Conservation (phyloP, 2,113 vertebrate species). For the Arvicanthis niloticus region DNA sequence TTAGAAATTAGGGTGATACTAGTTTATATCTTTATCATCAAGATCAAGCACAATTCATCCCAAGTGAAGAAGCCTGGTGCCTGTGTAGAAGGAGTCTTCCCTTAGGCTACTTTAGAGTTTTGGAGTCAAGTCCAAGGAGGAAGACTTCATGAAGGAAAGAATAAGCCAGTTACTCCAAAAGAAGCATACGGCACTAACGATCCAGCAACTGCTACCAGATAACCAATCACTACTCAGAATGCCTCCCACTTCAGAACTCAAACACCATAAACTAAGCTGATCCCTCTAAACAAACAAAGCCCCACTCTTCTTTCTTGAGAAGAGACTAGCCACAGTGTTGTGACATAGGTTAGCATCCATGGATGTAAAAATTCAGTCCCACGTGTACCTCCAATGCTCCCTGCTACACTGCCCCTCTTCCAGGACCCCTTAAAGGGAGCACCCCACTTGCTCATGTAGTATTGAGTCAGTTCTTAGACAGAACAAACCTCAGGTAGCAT, state of each 20-base stretch:
- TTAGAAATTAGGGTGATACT: neutral
- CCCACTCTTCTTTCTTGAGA: neutral
- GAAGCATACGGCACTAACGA: neutral
- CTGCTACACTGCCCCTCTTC: neutral
- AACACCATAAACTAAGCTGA: too few relatives aligned
- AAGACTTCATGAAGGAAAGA: neutral
- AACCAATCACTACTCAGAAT: neutral
- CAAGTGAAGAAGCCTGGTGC: neutral
- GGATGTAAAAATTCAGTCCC: neutral
- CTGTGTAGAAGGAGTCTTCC: neutral
- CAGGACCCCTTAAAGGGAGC: neutral
- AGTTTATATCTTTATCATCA: neutral
- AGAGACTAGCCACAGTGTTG: neutral
- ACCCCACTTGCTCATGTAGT: neutral
- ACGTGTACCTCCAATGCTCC: rapidly evolving
- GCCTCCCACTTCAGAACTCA: neutral
- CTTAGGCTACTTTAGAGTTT: neutral
- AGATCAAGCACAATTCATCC: neutral
- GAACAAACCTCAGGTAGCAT: neutral
- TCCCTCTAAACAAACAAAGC: neutral
- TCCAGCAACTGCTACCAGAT: neutral
- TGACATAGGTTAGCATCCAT: neutral
- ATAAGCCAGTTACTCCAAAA: neutral
- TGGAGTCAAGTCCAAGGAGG: neutral
- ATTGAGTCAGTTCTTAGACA: neutral